Evolutionary conservation across 2,888 invertebrate genomes (phyloP).

Genomic region (Eilema sororculum): DNA sequence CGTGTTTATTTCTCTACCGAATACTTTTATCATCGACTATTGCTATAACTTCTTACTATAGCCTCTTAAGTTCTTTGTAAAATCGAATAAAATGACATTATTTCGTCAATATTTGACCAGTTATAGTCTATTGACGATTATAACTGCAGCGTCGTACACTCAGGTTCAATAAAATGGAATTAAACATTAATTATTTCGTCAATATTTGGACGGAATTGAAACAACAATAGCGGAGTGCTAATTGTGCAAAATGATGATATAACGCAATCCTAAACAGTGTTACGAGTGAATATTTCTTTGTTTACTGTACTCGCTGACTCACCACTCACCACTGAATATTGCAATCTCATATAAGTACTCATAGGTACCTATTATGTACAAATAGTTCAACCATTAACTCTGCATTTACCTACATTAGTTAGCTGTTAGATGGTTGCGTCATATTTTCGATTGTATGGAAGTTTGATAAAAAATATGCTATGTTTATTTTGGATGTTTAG

Average conservation of each 20-base stretch:
- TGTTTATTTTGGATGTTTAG: not conserved
- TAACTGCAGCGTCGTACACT: too few relatives aligned
- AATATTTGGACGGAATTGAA: slow-evolving; percentile 14
- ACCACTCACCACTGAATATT: slow-evolving; percentile 3
- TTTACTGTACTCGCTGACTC: slow-evolving; percentile 27
- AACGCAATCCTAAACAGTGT: slow-evolving; percentile 25
- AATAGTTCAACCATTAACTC: not conserved
- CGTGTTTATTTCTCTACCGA: too few relatives aligned
- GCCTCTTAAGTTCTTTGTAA: not conserved
- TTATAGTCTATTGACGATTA: not conserved
- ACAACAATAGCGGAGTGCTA: slow-evolving; percentile 15
- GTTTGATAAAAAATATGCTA: not conserved
- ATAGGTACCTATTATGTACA: not conserved
- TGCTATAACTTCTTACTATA: too few relatives aligned
- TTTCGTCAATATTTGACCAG: slow-evolving; percentile 4
- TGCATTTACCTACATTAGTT: not conserved
- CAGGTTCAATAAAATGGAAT: not conserved
- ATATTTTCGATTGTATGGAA: not conserved
- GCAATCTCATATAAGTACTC: not conserved
- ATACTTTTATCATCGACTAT: too few relatives aligned
- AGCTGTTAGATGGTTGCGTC: not conserved
- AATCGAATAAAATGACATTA: not conserved
- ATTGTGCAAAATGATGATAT: slow-evolving; percentile 40
- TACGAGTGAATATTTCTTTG: slow-evolving; percentile 29
- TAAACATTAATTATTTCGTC: not conserved